phyloP scores from a whole-genome alignment of 2,797 vertebrate genomes.

The Valencia hispanica region DNA sequence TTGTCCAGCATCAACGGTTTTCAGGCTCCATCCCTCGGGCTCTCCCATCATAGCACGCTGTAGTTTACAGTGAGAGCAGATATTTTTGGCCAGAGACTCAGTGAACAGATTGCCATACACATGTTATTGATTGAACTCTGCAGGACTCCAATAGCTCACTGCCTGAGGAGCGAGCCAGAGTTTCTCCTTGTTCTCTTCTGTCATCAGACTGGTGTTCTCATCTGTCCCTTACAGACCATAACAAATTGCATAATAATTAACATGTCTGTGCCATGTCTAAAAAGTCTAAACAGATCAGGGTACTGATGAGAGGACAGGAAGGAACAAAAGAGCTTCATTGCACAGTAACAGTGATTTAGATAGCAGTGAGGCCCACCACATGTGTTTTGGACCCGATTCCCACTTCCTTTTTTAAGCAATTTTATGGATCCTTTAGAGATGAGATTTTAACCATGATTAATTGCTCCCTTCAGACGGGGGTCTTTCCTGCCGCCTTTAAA shows the following conservation, averaged over 20 bases:
- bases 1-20: neutral
- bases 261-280: constrained; percentile 5
- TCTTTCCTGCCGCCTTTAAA: no score
- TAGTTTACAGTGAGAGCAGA: constrained; percentile 18
- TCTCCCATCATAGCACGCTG: constrained; percentile 11
- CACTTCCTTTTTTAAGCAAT: no score
- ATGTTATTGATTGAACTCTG: constrained; percentile 65
- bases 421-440: no score
- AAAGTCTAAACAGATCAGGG: constrained; percentile 32
- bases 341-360: no score
- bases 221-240: constrained; percentile 20
- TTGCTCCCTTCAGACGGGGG: no score
- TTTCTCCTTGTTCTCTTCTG: constrained; percentile 36
- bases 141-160: constrained; percentile 52
- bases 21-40: constrained; percentile 17
- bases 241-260: constrained; percentile 27
- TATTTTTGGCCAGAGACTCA: constrained; percentile 38
- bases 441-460: no score
- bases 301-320: constrained; percentile 10
- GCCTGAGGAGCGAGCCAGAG: constrained; percentile 41
- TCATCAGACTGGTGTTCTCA: constrained; percentile 37
- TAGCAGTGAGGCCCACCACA: no score
- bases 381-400: no score
- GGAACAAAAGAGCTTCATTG: neutral
- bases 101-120: constrained; percentile 62